Base-by-base conservation (phyloP, 2,113 vertebrate genomes). In the Toxostoma redivivum region DNA sequence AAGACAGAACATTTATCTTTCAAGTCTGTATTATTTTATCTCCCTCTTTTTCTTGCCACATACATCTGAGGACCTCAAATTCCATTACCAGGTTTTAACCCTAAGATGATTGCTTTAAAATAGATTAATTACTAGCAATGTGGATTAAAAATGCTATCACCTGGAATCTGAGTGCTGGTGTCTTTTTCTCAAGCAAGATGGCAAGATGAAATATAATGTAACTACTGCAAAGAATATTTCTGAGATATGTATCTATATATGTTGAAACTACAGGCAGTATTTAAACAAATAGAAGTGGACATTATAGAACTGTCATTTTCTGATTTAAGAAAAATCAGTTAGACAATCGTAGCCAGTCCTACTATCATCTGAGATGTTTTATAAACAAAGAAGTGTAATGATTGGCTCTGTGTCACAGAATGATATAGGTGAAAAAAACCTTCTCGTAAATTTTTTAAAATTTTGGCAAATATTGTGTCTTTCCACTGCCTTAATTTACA, bases 401-500 rank as follows among this genome's bases (percentile, higher is more conserved):
- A 56, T 54, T 64, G 31, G n/a, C 2, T 71, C 35, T 50, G 10
- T 60, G 20, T 51, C 2, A 1, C 45, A 64, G 28, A 77, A 54
- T 1, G 1, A 12, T 67, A 58, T 19, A 35, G 5, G 6, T 20
- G n/a, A 67, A 71, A 72, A 67, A 13, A 42, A 0, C 0, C 12
- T 20, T 9, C 24, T 13, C 25, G 24, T 51, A 25, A 27, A 51
- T 51, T 27, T 51, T 27, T 27, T 16, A 5, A 51, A 51, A 51
- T 51, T 51, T 51, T 51, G 25, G 50, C 15, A 10, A 51, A 15
- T 44, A 23, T n/a, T 2, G 3, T 74, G 33, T 61, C 6, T 37
- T 81, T 18, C 17, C 4, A 3, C 22, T 35, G 12, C 65, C 56
- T 71, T 74, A 74, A 60, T 42, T 87, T 72, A 48, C 4, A 54